These are phyloP conservation scores for Catharus bicknelli DNA, from an alignment of 2,113 vertebrate species.

Conservation along the genomic window DNA sequence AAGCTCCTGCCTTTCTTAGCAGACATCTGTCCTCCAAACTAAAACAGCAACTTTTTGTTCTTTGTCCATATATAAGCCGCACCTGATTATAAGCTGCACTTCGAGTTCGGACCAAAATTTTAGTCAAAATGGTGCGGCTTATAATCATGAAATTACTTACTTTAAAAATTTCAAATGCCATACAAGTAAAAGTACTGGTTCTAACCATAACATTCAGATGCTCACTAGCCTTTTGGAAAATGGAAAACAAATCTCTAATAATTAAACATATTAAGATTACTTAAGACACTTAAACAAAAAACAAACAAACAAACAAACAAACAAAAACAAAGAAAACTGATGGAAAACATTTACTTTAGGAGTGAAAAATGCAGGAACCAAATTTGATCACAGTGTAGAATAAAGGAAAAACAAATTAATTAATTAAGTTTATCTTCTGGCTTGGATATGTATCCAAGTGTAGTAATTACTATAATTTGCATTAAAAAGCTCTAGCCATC, in stretches of 20 bases:
- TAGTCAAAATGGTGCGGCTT: too few species aligned
- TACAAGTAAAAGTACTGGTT: not conserved
- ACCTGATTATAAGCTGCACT: too few species aligned
- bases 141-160: not conserved
- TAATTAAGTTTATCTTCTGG: not conserved
- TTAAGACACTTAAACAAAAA: not conserved
- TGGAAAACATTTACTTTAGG: not conserved
- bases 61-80: too few species aligned
- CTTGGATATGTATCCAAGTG: not conserved
- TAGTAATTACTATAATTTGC: not conserved
- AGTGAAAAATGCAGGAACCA: not conserved
- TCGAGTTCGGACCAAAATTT: too few species aligned
- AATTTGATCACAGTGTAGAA: not conserved
- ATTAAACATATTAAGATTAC: not conserved
- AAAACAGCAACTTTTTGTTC: too few species aligned
- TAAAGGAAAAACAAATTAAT: not conserved
- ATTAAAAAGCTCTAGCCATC: not conserved
- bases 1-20: too few species aligned
- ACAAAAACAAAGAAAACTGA: rapidly evolving
- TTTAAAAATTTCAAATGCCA: not conserved
- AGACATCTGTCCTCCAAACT: too few species aligned
- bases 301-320: rapidly evolving
- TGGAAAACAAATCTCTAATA: not conserved
- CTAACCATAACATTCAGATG: not conserved
- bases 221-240: not conserved